phyloP scores from a whole-genome alignment of 2,888 invertebrate genomes.

The Geophilus truncorum region DNA sequence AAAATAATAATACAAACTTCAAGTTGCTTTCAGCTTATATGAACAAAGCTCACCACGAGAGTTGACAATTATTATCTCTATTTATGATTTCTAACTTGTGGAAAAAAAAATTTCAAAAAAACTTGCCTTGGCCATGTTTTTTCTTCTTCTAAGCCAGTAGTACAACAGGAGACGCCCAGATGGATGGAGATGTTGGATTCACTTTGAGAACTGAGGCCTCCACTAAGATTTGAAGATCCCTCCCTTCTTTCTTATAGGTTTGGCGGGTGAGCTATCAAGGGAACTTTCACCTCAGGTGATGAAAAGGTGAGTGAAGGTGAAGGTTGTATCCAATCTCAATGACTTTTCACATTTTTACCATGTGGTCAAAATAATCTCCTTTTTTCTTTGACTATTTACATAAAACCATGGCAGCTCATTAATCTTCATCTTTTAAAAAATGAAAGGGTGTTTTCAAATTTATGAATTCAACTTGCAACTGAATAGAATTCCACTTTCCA shows the following conservation, averaged over 20 bases:
- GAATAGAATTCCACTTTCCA: too few relatives aligned
- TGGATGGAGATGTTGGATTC: too few relatives aligned
- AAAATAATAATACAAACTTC: too few relatives aligned
- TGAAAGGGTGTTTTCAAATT: not conserved
- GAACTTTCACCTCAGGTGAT: not conserved
- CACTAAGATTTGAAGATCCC: not conserved
- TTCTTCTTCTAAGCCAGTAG: too few relatives aligned
- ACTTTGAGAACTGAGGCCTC: not conserved
- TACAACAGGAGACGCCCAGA: too few relatives aligned
- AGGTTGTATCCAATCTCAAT: not conserved
- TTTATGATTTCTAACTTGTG: too few relatives aligned
- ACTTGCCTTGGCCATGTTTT: too few relatives aligned
- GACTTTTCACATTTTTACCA: not conserved
- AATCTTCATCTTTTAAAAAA: not conserved
- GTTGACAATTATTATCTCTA: too few relatives aligned
- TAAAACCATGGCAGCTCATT: not conserved
- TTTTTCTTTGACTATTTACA: not conserved
- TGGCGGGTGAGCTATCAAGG: not conserved
- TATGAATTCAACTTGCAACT: too few relatives aligned
- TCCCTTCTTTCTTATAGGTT: slow-evolving; percentile 7
- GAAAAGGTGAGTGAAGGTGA: not conserved
- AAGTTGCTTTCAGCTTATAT: too few relatives aligned
- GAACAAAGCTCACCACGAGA: too few relatives aligned
- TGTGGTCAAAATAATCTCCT: not conserved
- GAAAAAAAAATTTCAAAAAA: too few relatives aligned